Percentiles rank a stretch among this genome's conserved stretches.
Evolutionary conservation across 2,888 invertebrate species (phyloP).

Genomic region (Pandemis cinnamomeana): DNA sequence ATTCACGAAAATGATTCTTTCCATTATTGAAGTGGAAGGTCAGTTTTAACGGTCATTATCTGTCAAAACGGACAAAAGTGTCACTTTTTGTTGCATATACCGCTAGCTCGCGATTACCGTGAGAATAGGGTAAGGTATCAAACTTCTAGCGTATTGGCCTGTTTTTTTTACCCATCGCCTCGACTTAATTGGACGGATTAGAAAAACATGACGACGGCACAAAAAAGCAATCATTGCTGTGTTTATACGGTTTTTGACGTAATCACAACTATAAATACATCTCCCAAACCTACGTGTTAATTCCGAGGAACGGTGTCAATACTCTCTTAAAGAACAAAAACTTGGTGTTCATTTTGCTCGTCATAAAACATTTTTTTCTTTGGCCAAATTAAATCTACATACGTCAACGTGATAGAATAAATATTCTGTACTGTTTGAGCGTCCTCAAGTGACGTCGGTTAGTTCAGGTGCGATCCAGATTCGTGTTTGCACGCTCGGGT

Average conservation of each 20-base stretch:
- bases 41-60: conserved; percentile 42
- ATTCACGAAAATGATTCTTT: conserved; percentile 38
- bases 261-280: conserved; percentile 27
- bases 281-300: not conserved
- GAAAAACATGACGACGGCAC: conserved; percentile 23
- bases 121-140: conserved; percentile 31
- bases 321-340: not conserved
- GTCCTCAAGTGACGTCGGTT: conserved; percentile 66
- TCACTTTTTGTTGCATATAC: conserved; percentile 42
- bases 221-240: conserved; percentile 28
- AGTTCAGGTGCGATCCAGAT: conserved; percentile 75
- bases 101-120: conserved; percentile 37
- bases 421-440: conserved; percentile 31
- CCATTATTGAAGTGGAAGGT: conserved; percentile 43
- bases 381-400: conserved; percentile 27
- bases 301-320: conserved; percentile 19
- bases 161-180: conserved; percentile 26
- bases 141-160: conserved; percentile 7
- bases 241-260: conserved; percentile 23
- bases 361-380: conserved; percentile 11
- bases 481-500: conserved; percentile 56
- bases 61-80: conserved; percentile 40
- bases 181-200: conserved; percentile 30
- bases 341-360: not conserved
- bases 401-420: conserved; percentile 20